Percentiles rank a stretch among this genome's conserved stretches.
phyloP scores from a whole-genome alignment of 1,140 invertebrate genomes.

The Aphelenchoides besseyi region DNA sequence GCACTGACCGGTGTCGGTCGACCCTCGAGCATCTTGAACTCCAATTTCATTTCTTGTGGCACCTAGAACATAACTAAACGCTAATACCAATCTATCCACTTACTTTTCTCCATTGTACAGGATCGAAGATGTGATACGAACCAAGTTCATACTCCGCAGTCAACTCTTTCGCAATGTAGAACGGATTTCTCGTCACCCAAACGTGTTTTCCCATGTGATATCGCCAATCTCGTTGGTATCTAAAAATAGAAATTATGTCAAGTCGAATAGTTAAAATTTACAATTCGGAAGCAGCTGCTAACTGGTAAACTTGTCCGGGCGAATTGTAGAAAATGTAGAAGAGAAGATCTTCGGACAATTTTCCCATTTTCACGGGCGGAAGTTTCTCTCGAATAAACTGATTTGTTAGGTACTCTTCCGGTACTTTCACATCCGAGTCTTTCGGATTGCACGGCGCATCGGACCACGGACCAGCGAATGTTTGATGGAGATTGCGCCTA shows the following conservation, averaged over 20 bases:
- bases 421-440: constrained; percentile 91
- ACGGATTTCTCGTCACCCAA: constrained; percentile 87
- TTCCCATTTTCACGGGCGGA: constrained; percentile 85
- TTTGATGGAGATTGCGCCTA: constrained; percentile 79
- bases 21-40: constrained; percentile 54
- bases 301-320: constrained; percentile 91
- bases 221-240: constrained; percentile 94
- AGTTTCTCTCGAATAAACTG: constrained; percentile 71
- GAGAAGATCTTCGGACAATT: constrained; percentile 95
- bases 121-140: constrained; percentile 98
- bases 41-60: constrained; percentile 56
- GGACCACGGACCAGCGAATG: constrained; percentile 95
- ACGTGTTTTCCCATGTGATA: constrained; percentile 98
- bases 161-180: constrained; percentile 71
- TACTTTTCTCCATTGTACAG: constrained; percentile 68
- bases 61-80: constrained; percentile 51
- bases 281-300: constrained; percentile 91
- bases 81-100: constrained; percentile 11
- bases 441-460: constrained; percentile 93
- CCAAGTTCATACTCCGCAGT: constrained; percentile 90
- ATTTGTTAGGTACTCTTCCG: constrained; percentile 96
- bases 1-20: background rate
- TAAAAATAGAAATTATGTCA: constrained; percentile 49
- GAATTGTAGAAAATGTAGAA: constrained; percentile 99
- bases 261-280: constrained; percentile 68